These are phyloP conservation scores for Petaurus breviceps DNA, from an alignment of 2,113 vertebrate genomes.

Conservation along the genomic window DNA sequence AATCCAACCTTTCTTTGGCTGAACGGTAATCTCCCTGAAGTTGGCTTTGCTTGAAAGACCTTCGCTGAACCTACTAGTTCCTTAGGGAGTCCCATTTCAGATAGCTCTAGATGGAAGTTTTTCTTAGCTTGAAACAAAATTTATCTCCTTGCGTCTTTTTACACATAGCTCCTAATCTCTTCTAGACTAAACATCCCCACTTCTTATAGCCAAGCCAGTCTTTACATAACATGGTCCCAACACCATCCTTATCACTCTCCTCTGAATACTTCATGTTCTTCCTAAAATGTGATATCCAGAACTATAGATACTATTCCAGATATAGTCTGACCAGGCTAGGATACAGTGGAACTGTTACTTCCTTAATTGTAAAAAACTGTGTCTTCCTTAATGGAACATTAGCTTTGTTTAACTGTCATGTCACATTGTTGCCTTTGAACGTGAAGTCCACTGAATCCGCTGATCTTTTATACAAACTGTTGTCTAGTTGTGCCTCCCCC, in stretches of 20 bases:
- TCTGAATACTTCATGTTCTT: neutral
- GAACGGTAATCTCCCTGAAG: too few species aligned
- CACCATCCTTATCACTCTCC: neutral
- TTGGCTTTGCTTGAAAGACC: neutral
- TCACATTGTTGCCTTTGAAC: neutral
- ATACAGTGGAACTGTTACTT: neutral
- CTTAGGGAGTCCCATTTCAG: neutral
- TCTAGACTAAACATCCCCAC: neutral
- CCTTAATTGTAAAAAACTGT: neutral
- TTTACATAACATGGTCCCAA: neutral
- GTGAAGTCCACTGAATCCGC: neutral
- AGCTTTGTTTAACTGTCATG: neutral
- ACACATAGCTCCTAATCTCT: neutral
- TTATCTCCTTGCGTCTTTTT: neutral
- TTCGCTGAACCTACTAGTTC: neutral
- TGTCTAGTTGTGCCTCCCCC: neutral
- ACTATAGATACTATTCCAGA: neutral
- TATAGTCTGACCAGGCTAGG: neutral
- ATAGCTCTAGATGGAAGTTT: neutral
- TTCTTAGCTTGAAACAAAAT: neutral
- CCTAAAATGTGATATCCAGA: neutral
- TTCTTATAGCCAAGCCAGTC: neutral
- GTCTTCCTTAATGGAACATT: neutral
- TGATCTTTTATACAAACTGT: neutral
- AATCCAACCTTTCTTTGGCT: too few species aligned